Percentiles rank a stretch among this genome's conserved stretches.
Conservation (phyloP, 2,888 invertebrate genomes). For the Ferdinandea cuprea region DNA sequence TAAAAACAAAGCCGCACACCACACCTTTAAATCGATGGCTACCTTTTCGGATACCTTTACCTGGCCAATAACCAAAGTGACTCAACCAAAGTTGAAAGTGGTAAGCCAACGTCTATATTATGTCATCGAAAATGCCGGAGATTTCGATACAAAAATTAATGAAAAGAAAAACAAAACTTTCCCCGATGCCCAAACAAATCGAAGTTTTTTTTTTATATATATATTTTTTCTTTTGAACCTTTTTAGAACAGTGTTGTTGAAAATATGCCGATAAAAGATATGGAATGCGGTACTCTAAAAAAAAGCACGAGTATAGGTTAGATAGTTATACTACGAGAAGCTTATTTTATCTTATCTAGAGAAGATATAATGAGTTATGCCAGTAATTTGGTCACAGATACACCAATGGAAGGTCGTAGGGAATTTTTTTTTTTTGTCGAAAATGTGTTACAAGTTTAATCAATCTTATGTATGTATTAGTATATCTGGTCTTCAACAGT, state of each 20-base stretch:
- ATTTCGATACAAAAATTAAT: slow-evolving; percentile 8
- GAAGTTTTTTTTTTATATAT: neutral
- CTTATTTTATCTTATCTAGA: slow-evolving; percentile 3
- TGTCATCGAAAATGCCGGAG: slow-evolving; percentile 36
- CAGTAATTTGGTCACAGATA: neutral
- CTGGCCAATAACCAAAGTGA: neutral
- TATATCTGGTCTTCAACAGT: too few relatives aligned
- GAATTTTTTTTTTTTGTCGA: neutral
- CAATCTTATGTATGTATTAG: too few relatives aligned
- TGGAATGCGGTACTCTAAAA: neutral
- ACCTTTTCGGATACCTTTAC: neutral
- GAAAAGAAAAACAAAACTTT: slow-evolving; percentile 10
- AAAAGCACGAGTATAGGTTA: neutral
- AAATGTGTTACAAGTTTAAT: neutral
- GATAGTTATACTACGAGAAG: neutral
- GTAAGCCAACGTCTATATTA: slow-evolving; percentile 3
- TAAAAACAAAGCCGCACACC: slow-evolving; percentile 17
- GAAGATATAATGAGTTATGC: neutral
- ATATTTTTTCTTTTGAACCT: neutral
- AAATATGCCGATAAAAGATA: slow-evolving; percentile 1
- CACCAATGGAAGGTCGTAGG: neutral
- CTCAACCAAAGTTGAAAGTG: slow-evolving; percentile 21
- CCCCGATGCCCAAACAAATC: neutral
- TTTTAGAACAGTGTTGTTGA: neutral
- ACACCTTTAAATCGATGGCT: slow-evolving; percentile 12